Evolutionary conservation across 2,113 vertebrate species (phyloP), one percentile per base, ranked within the genome.

Genomic region (Sylvietta virens): DNA sequence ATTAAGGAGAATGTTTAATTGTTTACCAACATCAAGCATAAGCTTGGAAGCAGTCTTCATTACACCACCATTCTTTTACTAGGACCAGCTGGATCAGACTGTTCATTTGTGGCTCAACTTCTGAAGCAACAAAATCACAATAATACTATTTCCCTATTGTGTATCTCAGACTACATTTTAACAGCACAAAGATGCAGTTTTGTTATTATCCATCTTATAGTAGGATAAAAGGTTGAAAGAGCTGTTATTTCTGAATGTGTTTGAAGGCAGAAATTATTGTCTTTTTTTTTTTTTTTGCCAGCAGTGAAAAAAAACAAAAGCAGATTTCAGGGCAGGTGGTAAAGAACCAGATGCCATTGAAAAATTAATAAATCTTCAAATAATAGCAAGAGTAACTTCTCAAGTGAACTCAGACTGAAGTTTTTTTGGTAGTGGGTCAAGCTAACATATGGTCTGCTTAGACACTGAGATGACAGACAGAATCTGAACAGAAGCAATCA

Each of bases 291-390:
- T 31, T n/a, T 27, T n/a, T 40, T 2, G 18, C 10, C 47, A 84
- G 40, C 22, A 88, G 23, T 40, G 33, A 77, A 90, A 77, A 78
- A 88, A 86, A 70, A 93, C 30, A 82, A 45, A 9, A 91, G 21
- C 56, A 90, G 64, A 91, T 90, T 91, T 95, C 6, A 10, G 69
- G 92, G 81, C 89, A 95, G 84, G 84, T 81, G 78, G 53, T 90
- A 74, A 85, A 93, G 44, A 90, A 54, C 37, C 64, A 95, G 87
- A 95, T 88, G 78, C 45, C 60, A 81, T 39, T 88, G 92, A 90
- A 74, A 95, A 97, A 95, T 97, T 97, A 96, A 94, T 94, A 96
- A 61, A 87, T 95, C 72, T 83, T 83, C 76, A 91, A 94, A 96
- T 94, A 94, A 97, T 91, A 96, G 65, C 76, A 93, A 71, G 51